phyloP scores from a whole-genome alignment of 2,113 vertebrate genomes.

The Bagarius yarrelli region DNA sequence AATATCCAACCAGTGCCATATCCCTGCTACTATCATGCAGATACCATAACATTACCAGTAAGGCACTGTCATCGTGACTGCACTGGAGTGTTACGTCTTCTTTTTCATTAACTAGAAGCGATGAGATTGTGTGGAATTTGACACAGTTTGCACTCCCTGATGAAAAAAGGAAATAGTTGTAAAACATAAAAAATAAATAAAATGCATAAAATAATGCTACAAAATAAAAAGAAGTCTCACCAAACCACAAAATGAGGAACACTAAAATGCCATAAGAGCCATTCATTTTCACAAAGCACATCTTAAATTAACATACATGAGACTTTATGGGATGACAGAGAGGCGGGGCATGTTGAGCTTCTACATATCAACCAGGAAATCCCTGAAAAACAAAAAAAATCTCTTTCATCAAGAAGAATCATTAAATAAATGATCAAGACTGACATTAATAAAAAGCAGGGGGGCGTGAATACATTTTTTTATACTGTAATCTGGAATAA shows the following conservation, averaged over 20 bases:
- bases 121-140: conserved; percentile 32
- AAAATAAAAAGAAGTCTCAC: background rate
- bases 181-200: background rate
- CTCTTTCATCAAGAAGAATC: no score
- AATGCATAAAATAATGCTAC: background rate
- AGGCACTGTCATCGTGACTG: conserved; percentile 38
- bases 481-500: no score
- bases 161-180: background rate
- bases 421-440: no score
- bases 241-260: conserved; percentile 19
- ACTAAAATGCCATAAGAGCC: conserved; percentile 6
- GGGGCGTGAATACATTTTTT: no score
- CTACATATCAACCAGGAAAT: background rate
- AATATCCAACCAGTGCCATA: conserved; percentile 38
- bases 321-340: background rate
- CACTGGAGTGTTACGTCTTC: conserved; percentile 33
- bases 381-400: background rate
- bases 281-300: conserved; percentile 4
- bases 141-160: conserved; percentile 39
- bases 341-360: background rate
- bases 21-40: conserved; percentile 32
- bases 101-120: background rate
- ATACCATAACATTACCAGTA: conserved; percentile 47
- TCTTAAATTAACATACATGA: background rate
- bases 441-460: no score